Evolutionary conservation across 64 coral and sea anemone species (phyloP).

Genomic region (Orbicella faveolata): DNA sequence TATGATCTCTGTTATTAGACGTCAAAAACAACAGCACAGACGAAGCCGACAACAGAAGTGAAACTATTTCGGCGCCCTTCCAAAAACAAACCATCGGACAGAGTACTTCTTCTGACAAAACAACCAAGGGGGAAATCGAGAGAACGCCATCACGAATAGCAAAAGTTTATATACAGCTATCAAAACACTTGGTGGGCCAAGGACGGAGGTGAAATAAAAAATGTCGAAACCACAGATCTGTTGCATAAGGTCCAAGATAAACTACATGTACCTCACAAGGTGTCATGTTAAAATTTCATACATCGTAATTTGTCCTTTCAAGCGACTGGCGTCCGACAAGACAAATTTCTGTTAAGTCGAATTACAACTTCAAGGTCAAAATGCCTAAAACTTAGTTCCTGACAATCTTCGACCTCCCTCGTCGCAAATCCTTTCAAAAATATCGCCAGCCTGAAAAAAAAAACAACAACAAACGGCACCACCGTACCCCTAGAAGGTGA

Average conservation of each 20-base stretch:
- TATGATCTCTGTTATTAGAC: background rate
- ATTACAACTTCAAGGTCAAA: conserved; percentile 37
- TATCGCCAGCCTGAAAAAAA: background rate
- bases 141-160: background rate
- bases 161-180: conserved; percentile 1
- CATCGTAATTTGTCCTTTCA: background rate
- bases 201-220: background rate
- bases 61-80: conserved; percentile 35
- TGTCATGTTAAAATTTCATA: conserved; percentile 3
- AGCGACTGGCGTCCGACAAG: background rate
- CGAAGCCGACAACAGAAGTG: conserved; percentile 10
- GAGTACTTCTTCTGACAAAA: conserved; percentile 3
- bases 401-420: conserved; percentile 19
- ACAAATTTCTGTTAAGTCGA: conserved; percentile 41
- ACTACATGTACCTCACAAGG: background rate
- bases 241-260: conserved; percentile 12
- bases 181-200: conserved; percentile 2
- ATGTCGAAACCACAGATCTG: background rate
- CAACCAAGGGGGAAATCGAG: background rate
- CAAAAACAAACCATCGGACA: background rate
- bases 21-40: conserved; percentile 29
- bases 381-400: conserved; percentile 20
- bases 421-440: background rate
- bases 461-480: background rate
- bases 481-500: background rate